These are phyloP conservation scores for Balaeniceps rex DNA, from an alignment of 2,113 vertebrate genomes.

Conservation along the genomic window DNA sequence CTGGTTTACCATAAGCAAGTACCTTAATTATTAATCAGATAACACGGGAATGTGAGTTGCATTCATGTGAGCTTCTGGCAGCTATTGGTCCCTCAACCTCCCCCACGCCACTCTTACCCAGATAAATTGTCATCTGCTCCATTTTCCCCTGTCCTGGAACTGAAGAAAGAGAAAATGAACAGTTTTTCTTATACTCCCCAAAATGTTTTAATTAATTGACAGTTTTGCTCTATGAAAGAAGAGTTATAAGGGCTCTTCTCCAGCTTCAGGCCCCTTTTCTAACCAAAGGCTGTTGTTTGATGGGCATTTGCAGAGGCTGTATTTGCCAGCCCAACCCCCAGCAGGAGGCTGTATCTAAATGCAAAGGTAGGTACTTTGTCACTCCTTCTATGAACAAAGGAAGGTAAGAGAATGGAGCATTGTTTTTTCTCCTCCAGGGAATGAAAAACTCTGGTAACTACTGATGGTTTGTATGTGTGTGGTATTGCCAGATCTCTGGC, in stretches of 20 bases:
- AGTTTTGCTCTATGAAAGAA: not conserved
- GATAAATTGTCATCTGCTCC: not conserved
- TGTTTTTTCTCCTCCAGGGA: not conserved
- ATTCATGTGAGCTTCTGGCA: not conserved
- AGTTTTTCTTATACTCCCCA: not conserved
- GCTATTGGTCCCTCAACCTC: not conserved
- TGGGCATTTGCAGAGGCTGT: constrained; percentile 79
- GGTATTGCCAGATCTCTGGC: not conserved
- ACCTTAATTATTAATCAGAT: not conserved
- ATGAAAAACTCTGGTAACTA: not conserved
- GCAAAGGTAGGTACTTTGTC: constrained; percentile 72
- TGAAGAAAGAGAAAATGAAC: not conserved
- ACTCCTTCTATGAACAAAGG: not conserved
- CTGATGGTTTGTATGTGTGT: not conserved
- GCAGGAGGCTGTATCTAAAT: constrained; percentile 79
- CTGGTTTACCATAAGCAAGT: not conserved
- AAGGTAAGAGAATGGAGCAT: not conserved
- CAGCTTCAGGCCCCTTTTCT: not conserved
- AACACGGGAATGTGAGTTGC: not conserved
- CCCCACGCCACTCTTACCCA: not conserved
- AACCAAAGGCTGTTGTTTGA: not conserved
- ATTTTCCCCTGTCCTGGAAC: not conserved
- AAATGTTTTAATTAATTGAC: not conserved
- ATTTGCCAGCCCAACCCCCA: constrained; percentile 70
- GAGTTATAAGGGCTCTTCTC: not conserved